Percentiles rank a stretch among this genome's conserved stretches.
Conservation (phyloP, 2,888 invertebrate genomes). For the Cephus pygmeus region DNA sequence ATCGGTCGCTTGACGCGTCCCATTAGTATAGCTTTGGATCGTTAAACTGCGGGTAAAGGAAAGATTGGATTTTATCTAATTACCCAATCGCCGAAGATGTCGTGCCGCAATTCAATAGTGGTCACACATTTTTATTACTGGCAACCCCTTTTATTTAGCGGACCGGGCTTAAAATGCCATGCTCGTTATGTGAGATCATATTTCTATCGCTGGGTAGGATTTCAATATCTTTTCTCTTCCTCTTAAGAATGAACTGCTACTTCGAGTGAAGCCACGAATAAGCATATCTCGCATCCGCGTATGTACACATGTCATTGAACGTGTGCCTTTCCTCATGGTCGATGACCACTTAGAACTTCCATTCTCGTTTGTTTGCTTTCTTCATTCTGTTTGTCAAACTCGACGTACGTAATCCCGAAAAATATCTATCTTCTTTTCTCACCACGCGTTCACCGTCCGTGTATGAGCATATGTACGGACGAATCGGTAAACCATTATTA, state of each 20-base stretch:
- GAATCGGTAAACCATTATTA: neutral
- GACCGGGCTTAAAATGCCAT: neutral
- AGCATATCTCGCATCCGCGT: neutral
- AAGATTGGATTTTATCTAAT: neutral
- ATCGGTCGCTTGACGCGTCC: slow-evolving; percentile 1
- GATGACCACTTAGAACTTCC: slow-evolving; percentile 6
- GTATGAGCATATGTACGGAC: neutral
- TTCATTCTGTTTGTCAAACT: slow-evolving; percentile 1
- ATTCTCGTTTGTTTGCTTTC: slow-evolving; percentile 11
- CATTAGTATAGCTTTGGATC: neutral
- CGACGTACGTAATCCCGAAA: neutral
- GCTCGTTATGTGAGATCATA: neutral
- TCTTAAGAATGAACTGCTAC: neutral
- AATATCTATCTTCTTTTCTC: neutral
- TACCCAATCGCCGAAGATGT: neutral
- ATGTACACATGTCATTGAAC: neutral
- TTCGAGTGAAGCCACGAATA: neutral
- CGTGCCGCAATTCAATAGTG: neutral
- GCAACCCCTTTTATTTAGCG: neutral
- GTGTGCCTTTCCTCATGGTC: neutral
- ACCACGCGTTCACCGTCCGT: neutral
- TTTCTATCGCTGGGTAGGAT: neutral
- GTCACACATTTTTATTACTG: neutral
- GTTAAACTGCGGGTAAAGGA: neutral
- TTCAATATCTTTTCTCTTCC: neutral